phyloP scores from a whole-genome alignment of 2,888 invertebrate genomes.

The Poecilus cupreus region DNA sequence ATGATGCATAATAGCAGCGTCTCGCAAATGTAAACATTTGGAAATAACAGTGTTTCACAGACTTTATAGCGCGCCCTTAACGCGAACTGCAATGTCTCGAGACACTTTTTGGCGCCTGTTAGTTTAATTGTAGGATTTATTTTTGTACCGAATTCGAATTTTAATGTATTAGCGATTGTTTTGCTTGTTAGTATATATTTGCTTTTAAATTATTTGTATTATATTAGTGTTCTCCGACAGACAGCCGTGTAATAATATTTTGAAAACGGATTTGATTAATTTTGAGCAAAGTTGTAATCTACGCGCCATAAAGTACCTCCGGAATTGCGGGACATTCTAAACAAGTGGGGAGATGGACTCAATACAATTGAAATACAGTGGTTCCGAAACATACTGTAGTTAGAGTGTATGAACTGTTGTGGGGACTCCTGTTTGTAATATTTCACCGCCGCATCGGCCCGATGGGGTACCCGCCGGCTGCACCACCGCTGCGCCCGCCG shows the following conservation, averaged over 20 bases:
- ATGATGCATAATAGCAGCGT: constrained; percentile 72
- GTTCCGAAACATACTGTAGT: constrained; percentile 59
- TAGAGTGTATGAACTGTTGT: constrained; percentile 59
- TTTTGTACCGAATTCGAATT: constrained; percentile 14
- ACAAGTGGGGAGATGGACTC: constrained; percentile 57
- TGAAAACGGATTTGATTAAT: constrained; percentile 34
- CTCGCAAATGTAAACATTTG: constrained; percentile 54
- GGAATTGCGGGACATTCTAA: constrained; percentile 58
- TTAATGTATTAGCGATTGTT: constrained; percentile 36
- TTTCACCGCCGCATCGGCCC: constrained; percentile 55
- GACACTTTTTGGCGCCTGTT: constrained; percentile 68
- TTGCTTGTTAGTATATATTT: constrained; percentile 12
- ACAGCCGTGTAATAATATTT: constrained; percentile 8
- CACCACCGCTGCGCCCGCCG: neutral
- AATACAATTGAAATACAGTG: constrained; percentile 60
- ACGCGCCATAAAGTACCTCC: constrained; percentile 58
- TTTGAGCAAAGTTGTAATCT: constrained; percentile 42
- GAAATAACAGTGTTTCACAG: constrained; percentile 64
- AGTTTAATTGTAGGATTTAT: constrained; percentile 59
- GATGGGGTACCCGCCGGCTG: constrained; percentile 20
- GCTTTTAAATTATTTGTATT: constrained; percentile 42
- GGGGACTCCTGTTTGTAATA: constrained; percentile 59
- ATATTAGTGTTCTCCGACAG: neutral
- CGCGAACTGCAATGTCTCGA: constrained; percentile 68
- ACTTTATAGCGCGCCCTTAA: constrained; percentile 61